Evolutionary conservation across 2,113 vertebrate species (phyloP), one percentile per base, ranked within the genome.

Genomic region (Aegithalos caudatus): DNA sequence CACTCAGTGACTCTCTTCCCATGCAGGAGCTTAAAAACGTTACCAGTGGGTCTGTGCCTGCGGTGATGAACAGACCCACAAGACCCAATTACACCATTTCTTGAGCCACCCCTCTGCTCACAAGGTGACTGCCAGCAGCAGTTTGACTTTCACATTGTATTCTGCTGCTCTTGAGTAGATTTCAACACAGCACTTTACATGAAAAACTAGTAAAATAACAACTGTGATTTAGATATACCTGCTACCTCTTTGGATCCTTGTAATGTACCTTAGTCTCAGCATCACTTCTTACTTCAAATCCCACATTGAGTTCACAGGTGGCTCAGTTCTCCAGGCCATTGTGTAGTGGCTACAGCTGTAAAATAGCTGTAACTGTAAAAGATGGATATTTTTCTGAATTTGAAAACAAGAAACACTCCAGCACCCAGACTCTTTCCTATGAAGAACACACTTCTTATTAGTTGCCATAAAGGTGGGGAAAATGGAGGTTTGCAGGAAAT

Each of bases 401-500:
- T 80, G 57, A 42, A 81, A 79, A 82, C 14, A 87, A 72, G 31
- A 86, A 78, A 71, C 16, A 50, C 16, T 86, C 28, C 44, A 53
- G 37, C 33, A 27, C 7, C 7, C 24, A 61, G 51, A 37, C 11
- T 42, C n/a, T 47, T 90, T 64, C 27, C 29, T 81, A 3, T 35
- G 66, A 79, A 87, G 80, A 92, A 33, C 31, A 94, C 28, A 31
- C 48, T 91, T 85, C 70, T 87, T 95, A 86, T 64, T 93, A 82
- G n/a, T 37, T 86, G 44, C 56, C 79, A 62, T 60, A 80, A 85
- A 92, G 83, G 56, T 90, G 37, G 14, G 67, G 69, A 29, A 89
- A 87, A 93, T 60, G 47, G 44, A 82, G 48, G 44, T 57, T 86
- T 89, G 71, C 88, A 65, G 90, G 83, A 95, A 96, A 90, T 70